Conservation (phyloP, 1,140 invertebrate genomes). For the Drosophila kikkawai region DNA sequence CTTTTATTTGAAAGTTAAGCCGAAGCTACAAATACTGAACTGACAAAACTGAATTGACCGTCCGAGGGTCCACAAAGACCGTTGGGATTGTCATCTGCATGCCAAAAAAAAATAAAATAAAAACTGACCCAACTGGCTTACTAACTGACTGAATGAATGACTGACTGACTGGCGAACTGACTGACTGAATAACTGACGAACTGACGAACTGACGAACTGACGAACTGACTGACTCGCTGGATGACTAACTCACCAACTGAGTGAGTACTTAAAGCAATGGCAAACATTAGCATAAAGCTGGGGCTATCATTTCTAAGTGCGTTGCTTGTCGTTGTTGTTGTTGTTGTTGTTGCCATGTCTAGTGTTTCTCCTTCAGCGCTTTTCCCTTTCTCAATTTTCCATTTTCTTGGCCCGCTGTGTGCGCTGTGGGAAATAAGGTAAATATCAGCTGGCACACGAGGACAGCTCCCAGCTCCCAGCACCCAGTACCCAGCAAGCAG, state of each 20-base stretch:
- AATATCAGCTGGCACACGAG: conserved; percentile 74
- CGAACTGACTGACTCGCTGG: conserved; percentile 30
- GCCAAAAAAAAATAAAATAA: conserved; percentile 2
- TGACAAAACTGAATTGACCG: neutral
- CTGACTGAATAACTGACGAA: conserved; percentile 7
- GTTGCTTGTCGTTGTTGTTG: conserved; percentile 51
- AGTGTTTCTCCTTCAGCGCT: conserved; percentile 53
- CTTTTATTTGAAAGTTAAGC: conserved; percentile 45
- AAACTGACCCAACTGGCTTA: conserved; percentile 31
- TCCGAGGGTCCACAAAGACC: conserved; percentile 6
- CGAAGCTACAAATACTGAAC: conserved; percentile 10
- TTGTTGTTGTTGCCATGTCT: conserved; percentile 61
- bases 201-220: conserved; percentile 12
- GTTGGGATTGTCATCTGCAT: conserved; percentile 47
- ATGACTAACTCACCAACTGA: conserved; percentile 49
- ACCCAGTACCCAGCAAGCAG: conserved; percentile 24
- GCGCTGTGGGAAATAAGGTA: conserved; percentile 67
- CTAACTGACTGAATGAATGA: conserved; percentile 10
- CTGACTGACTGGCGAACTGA: conserved; percentile 1
- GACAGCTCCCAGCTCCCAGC: conserved; percentile 36
- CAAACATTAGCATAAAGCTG: conserved; percentile 81
- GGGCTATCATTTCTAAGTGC: conserved; percentile 79
- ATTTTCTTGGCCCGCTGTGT: conserved; percentile 30
- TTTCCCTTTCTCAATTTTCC: conserved; percentile 41
- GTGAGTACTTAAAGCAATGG: conserved; percentile 66